These are phyloP conservation scores for Saturnia japonica DNA, from an alignment of 2,888 invertebrate genomes.

Conservation along the genomic window DNA sequence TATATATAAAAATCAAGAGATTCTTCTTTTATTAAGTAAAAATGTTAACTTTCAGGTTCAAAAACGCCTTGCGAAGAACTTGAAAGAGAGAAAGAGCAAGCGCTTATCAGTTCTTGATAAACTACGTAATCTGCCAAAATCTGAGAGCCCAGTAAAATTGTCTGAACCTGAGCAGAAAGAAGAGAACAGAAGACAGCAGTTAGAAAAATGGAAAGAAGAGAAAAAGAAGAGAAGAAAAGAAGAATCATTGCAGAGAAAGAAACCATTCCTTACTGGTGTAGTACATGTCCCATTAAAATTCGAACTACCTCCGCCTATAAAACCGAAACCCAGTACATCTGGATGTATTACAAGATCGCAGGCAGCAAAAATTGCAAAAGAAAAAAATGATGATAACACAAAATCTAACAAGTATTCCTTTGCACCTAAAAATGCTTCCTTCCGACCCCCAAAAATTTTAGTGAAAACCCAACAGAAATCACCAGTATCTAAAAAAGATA, in stretches of 20 bases:
- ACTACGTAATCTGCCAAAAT: conserved; percentile 51
- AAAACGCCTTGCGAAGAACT: conserved; percentile 53
- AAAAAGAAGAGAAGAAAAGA: conserved; percentile 66
- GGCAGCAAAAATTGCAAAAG: conserved; percentile 36
- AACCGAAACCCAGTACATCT: conserved; percentile 54
- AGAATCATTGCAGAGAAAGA: conserved; percentile 56
- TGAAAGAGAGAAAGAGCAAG: conserved; percentile 54
- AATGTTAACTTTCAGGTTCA: conserved; percentile 53
- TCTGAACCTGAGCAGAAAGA: conserved; percentile 44
- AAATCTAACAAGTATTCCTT: conserved; percentile 55
- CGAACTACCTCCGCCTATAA: conserved; percentile 57
- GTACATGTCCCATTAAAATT: conserved; percentile 52
- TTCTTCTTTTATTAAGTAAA: conserved; percentile 9
- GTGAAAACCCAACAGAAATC: conserved; percentile 21
- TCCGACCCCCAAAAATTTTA: conserved; percentile 61
- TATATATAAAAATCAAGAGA: not conserved
- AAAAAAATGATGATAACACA: conserved; percentile 28
- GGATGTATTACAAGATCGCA: conserved; percentile 69
- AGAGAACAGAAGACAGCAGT: conserved; percentile 57
- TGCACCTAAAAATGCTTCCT: conserved; percentile 79
- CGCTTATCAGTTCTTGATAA: conserved; percentile 60
- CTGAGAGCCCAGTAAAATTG: conserved; percentile 44
- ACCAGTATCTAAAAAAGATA: conserved; percentile 37
- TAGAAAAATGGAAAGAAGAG: conserved; percentile 72
- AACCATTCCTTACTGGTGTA: conserved; percentile 65